These are phyloP conservation scores for Pseudocheirus occidentalis DNA, from an alignment of 2,797 vertebrate species.

Conservation along the genomic window DNA sequence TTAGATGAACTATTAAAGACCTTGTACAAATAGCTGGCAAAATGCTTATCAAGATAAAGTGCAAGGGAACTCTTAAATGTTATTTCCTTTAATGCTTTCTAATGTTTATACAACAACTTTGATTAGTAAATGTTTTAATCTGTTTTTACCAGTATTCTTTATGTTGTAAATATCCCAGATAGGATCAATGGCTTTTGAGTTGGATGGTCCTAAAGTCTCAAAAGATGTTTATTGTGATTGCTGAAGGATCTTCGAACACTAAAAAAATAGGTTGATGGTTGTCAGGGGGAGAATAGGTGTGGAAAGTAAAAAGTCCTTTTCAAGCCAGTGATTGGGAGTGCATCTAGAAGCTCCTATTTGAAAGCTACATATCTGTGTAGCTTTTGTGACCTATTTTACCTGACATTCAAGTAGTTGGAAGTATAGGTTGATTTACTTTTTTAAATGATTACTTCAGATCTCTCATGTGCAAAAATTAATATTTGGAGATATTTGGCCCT, in stretches of 20 bases:
- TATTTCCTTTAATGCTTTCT: conserved; percentile 2
- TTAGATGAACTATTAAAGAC: neutral
- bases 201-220: neutral
- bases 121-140: conserved; percentile 3
- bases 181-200: neutral
- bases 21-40: neutral
- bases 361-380: neutral
- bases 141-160: neutral
- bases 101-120: neutral
- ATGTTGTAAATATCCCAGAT: neutral
- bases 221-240: neutral
- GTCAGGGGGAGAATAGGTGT: neutral
- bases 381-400: neutral
- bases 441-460: neutral
- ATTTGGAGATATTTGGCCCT: neutral
- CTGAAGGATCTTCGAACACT: neutral
- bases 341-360: neutral
- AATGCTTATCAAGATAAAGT: neutral
- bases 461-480: neutral
- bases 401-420: neutral
- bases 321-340: neutral
- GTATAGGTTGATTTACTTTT: neutral
- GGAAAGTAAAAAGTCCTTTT: neutral
- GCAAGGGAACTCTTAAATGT: neutral
- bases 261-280: neutral